phyloP scores from a whole-genome alignment of 2,113 vertebrate species.

The Periophthalmodon schlosseri region DNA sequence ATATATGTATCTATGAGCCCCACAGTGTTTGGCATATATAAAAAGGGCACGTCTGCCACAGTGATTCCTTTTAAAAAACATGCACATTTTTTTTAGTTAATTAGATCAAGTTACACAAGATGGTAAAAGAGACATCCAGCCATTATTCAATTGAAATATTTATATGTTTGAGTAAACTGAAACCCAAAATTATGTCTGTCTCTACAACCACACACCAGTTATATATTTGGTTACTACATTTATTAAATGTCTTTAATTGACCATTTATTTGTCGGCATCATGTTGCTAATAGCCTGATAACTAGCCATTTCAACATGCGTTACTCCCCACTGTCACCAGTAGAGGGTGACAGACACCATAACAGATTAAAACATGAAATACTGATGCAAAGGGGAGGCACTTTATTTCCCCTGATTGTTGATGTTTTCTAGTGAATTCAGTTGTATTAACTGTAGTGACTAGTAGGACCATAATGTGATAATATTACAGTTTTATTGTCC shows the following conservation, averaged over 20 bases:
- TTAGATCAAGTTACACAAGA: not conserved
- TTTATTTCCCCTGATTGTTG: not conserved
- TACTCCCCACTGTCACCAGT: not conserved
- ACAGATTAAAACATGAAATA: too few relatives aligned
- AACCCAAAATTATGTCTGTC: not conserved
- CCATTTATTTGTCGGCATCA: not conserved
- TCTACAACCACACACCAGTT: not conserved
- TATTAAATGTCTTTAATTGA: not conserved
- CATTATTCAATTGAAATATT: not conserved
- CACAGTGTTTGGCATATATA: not conserved
- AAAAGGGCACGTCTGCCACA: constrained; percentile 20
- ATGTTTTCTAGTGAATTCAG: not conserved
- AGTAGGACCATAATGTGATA: too few relatives aligned
- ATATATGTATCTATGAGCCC: not conserved
- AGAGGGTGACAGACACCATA: too few relatives aligned
- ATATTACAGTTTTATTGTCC: too few relatives aligned
- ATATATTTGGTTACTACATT: not conserved
- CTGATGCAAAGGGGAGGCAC: too few relatives aligned
- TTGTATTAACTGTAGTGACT: too few relatives aligned
- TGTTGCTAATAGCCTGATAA: not conserved
- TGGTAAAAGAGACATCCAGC: not conserved
- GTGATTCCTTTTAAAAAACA: not conserved
- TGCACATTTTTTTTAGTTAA: not conserved
- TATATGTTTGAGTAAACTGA: too few relatives aligned
- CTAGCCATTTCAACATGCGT: not conserved